These are phyloP conservation scores for Saccopteryx leptura DNA, from an alignment of 2,113 vertebrate genomes.

Conservation along the genomic window DNA sequence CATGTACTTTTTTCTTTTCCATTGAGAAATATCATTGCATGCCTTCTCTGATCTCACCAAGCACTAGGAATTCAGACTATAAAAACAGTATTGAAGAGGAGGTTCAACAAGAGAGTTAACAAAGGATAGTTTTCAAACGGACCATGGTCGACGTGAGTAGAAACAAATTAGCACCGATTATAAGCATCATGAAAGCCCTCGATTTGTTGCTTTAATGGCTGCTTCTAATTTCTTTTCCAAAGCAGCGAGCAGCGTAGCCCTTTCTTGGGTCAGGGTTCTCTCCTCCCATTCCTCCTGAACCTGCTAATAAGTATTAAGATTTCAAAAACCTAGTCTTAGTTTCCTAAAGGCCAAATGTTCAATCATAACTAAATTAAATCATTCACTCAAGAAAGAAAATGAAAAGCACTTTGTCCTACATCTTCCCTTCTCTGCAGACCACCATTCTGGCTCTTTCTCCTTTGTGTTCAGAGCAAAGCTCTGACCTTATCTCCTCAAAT, in stretches of 20 bases:
- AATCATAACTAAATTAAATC: neutral
- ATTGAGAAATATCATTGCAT: slow-evolving; percentile 5
- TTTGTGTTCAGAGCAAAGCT: neutral
- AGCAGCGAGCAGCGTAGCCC: neutral
- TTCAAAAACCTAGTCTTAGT: neutral
- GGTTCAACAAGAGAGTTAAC: neutral
- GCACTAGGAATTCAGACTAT: neutral
- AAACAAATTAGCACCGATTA: neutral
- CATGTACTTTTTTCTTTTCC: neutral
- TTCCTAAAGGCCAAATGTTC: neutral
- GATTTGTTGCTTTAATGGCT: neutral
- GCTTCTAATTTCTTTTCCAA: neutral
- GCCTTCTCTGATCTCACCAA: neutral
- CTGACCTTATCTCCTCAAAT: neutral
- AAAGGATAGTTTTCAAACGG: neutral
- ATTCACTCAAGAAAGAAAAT: neutral
- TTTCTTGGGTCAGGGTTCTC: neutral
- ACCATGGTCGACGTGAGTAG: fast-evolving
- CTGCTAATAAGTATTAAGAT: neutral
- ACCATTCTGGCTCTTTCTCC: neutral
- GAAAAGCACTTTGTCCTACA: neutral
- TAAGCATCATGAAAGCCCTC: neutral
- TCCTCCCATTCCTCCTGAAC: fast-evolving
- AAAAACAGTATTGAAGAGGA: neutral
- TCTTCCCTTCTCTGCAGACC: neutral